These are phyloP conservation scores for Aurelia coerulea DNA, from an alignment of 30 jellyfish, hydroid and myxozoan species.

Conservation along the genomic window DNA sequence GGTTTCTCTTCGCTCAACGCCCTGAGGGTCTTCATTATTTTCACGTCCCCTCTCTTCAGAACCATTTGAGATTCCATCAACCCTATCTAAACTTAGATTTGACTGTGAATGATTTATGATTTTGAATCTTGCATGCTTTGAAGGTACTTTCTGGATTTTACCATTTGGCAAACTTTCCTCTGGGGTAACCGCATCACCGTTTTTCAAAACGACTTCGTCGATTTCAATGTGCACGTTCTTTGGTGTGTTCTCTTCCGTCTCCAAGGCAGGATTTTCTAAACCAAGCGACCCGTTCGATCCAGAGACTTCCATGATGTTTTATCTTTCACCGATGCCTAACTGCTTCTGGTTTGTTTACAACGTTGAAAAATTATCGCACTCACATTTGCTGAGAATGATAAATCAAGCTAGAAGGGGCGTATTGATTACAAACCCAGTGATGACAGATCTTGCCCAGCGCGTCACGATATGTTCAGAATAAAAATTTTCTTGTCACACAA, in stretches of 20 bases:
- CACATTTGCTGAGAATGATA: too few species aligned
- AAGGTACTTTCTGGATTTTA: constrained; percentile 12
- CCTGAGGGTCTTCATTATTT: not conserved
- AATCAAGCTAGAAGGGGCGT: not conserved
- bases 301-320: constrained; percentile 1
- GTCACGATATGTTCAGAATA: constrained; percentile 39
- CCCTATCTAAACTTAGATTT: not conserved
- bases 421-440: not conserved
- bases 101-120: constrained; percentile 71
- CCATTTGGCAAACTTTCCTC: constrained; percentile 17
- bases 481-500: not conserved
- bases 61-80: constrained; percentile 5
- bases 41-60: not conserved
- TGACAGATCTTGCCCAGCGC: constrained; percentile 37
- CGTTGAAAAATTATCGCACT: too few species aligned
- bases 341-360: too few species aligned
- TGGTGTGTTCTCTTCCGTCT: constrained; percentile 4
- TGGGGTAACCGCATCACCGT: not conserved
- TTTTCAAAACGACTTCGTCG: not conserved
- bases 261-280: constrained; percentile 32
- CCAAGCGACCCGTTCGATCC: constrained; percentile 1
- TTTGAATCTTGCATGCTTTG: constrained; percentile 76
- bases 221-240: not conserved
- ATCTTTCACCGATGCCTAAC: too few species aligned
- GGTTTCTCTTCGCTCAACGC: constrained; percentile 7